Evolutionary conservation across 2,797 vertebrate genomes (phyloP), one percentile per base, ranked within the genome.

Genomic region (Gymnodraco acuticeps): DNA sequence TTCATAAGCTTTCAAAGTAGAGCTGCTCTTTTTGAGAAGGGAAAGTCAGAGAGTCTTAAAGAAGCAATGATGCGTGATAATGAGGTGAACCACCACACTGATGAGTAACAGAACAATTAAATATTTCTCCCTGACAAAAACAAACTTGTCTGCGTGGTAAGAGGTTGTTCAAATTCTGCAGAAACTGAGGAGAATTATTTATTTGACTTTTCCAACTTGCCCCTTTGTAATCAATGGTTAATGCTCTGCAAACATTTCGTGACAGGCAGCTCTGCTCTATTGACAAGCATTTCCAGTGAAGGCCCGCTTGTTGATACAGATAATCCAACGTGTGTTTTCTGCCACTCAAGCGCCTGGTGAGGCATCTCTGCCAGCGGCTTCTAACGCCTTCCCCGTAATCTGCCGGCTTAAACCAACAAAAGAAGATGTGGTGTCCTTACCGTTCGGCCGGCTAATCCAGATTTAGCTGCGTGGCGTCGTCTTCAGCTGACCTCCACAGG

Each of bases 381-480:
- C 92, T 87, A 91, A 91, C 89, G 73, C 93, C 88, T 86, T 87
- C 80, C 66, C 85, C 87, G 75, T 94, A 94, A 94, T 82, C 87
- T 73, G 79, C 78, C 80, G 84, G 93, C 91, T 95, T 95, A 95
- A 81, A 88, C 90, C 85, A 89, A 92, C 91, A 94, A 92, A 95
- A 94, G 91, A 86, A 93, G 93, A 93, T 92, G 91, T 42, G 80
- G 86, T 90, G 93, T 94, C 91, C 95, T 95, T 95, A 95, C 95
- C 94, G 92, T 94, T 93, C 81, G 94, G 93, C 93, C 90, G 88
- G 93, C 94, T 95, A 95, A 96, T 95, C 94, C 94, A 95, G 94
- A 94, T 88, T 96, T 95, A 94, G 93, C 94, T 93, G 91, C 72
- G 89, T 92, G 89, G 90, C 70, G 92, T 92, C 87, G 93, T 92